Percentiles rank a stretch among this genome's conserved stretches.
Evolutionary conservation across 2,888 invertebrate genomes (phyloP).

Genomic region (Drosophila setosimentum): DNA sequence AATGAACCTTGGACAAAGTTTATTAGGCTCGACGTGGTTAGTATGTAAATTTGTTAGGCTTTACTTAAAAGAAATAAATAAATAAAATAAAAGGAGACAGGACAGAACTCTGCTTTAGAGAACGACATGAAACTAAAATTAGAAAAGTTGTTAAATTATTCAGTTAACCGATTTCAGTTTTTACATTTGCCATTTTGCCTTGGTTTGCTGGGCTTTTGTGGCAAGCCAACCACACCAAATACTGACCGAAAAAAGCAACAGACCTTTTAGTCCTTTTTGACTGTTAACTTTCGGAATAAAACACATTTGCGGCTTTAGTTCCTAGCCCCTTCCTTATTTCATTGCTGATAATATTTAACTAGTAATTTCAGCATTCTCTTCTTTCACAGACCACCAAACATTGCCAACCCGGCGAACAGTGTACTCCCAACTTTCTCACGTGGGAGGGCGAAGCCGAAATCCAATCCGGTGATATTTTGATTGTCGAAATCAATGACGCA

Average conservation of each 20-base stretch:
- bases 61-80: neutral
- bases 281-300: slow-evolving; percentile 45
- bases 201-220: slow-evolving; percentile 27
- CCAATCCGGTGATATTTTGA: slow-evolving; percentile 90
- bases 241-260: slow-evolving; percentile 18
- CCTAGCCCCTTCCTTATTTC: slow-evolving; percentile 32
- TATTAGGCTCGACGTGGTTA: slow-evolving; percentile 64
- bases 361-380: slow-evolving; percentile 32
- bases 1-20: slow-evolving; percentile 70
- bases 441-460: slow-evolving; percentile 90
- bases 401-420: slow-evolving; percentile 85
- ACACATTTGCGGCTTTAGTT: slow-evolving; percentile 43
- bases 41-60: slow-evolving; percentile 65
- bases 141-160: slow-evolving; percentile 78
- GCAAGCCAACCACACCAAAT: slow-evolving; percentile 29
- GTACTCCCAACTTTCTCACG: slow-evolving; percentile 87
- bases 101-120: slow-evolving; percentile 28
- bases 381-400: slow-evolving; percentile 83
- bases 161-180: slow-evolving; percentile 54
- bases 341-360: slow-evolving; percentile 44
- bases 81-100: neutral
- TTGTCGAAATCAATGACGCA: slow-evolving; percentile 90
- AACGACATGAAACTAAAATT: slow-evolving; percentile 68
- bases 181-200: slow-evolving; percentile 8
- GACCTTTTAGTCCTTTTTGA: slow-evolving; percentile 63